phyloP scores from a whole-genome alignment of 2,113 vertebrate genomes.

The Cololabis saira region DNA sequence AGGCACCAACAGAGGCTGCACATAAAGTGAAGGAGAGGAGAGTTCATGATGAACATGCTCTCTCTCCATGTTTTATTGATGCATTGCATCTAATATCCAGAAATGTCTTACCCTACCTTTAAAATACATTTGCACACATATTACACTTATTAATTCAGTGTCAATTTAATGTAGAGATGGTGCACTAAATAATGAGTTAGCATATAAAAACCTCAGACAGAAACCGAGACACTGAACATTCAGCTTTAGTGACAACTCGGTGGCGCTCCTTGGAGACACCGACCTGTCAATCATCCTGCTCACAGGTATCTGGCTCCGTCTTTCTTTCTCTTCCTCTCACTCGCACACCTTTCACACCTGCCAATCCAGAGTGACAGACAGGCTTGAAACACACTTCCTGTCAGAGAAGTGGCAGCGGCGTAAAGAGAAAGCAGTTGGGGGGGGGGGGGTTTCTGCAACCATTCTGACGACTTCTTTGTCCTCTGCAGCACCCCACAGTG shows the following conservation, averaged over 20 bases:
- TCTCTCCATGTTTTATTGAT: too few relatives aligned
- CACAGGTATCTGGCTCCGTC: constrained; percentile 10
- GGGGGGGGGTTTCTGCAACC: constrained; percentile 14
- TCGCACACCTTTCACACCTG: constrained; percentile 15
- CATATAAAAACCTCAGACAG: neutral
- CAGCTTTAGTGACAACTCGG: constrained; percentile 32
- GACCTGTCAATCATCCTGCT: constrained; percentile 51
- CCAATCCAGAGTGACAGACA: constrained; percentile 56
- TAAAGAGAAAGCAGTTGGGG: constrained; percentile 15
- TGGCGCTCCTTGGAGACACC: constrained; percentile 25
- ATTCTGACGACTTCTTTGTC: constrained; percentile 27
- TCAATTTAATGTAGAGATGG: too few relatives aligned
- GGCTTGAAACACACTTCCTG: constrained; percentile 30
- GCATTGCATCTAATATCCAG: too few relatives aligned
- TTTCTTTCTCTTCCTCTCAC: neutral
- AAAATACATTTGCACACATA: too few relatives aligned
- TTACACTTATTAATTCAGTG: too few relatives aligned
- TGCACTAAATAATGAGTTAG: too few relatives aligned
- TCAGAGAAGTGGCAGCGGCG: constrained; percentile 37
- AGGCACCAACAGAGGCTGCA: too few relatives aligned
- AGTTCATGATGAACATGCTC: too few relatives aligned
- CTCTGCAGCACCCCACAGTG: constrained; percentile 9
- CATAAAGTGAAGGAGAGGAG: too few relatives aligned
- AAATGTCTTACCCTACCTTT: too few relatives aligned
- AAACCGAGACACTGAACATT: neutral